Conservation (phyloP, 1,140 invertebrate genomes). For the Leptinotarsa defecta region DNA sequence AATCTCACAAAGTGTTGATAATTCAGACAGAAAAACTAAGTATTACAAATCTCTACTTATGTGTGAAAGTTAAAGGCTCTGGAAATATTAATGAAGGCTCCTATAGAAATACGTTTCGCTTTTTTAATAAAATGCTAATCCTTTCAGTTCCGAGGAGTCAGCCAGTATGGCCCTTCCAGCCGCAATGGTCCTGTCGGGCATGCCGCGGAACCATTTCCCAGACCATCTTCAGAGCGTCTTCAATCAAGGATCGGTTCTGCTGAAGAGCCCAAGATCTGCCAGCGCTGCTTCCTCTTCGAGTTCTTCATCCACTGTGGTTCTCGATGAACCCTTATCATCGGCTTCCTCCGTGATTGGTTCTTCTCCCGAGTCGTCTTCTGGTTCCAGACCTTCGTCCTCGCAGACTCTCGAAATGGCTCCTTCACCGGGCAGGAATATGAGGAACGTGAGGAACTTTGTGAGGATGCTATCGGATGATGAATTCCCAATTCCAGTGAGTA, state of each 20-base stretch:
- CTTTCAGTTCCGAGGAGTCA: neutral
- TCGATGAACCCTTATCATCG: neutral
- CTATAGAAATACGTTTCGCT: too few relatives aligned
- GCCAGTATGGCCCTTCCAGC: slow-evolving; percentile 10
- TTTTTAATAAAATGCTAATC: neutral
- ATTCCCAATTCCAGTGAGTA: too few relatives aligned
- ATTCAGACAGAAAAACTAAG: too few relatives aligned
- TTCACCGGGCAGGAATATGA: too few relatives aligned
- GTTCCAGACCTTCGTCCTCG: neutral
- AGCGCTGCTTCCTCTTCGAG: neutral
- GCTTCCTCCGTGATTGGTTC: neutral
- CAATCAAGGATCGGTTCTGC: slow-evolving; percentile 2
- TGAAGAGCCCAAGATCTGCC: neutral
- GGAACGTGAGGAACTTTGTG: too few relatives aligned
- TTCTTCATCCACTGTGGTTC: neutral
- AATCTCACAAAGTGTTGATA: too few relatives aligned
- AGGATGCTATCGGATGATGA: too few relatives aligned
- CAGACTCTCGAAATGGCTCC: neutral
- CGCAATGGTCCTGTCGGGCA: slow-evolving; percentile 15
- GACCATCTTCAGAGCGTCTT: slow-evolving; percentile 6
- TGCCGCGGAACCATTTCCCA: slow-evolving; percentile 12
- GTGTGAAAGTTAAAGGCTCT: too few relatives aligned
- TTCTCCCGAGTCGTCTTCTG: neutral
- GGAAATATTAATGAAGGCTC: too few relatives aligned
- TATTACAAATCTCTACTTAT: too few relatives aligned